Evolutionary conservation across 2,888 invertebrate genomes (phyloP), one percentile per base, ranked within the genome.

Genomic region (Tenthredo distinguenda): DNA sequence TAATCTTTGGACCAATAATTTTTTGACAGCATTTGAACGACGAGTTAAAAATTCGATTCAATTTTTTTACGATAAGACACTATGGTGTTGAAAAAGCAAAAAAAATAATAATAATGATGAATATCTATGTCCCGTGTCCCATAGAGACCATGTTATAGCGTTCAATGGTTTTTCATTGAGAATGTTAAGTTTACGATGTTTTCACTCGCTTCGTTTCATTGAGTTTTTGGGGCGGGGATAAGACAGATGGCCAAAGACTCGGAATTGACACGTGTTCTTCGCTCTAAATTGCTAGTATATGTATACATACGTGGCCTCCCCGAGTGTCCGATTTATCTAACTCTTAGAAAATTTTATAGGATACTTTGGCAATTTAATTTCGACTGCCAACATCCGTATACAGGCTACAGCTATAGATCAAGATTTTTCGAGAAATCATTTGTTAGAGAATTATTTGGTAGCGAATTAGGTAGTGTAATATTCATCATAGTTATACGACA

Each of bases 211-310:
- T 85, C 50, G 72, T 71, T 85, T 85, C 85, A 85, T 81, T 82
- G 85, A 85, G 85, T 71, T 85, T 85, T 85, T 85, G 47, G 79
- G 85, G 72, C 81, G 81, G 85, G 65, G 82, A 85, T 85, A 62
- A 68, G 82, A 85, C 85, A 85, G 85, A 85, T 85, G 85, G 71
- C 65, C 71, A 71, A 82, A 82, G 85, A 71, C 71, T 79, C 82
- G 79, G 81, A 82, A 50, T 62, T 81, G 85, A 85, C 85, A 85
- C 85, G 85, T 85, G 85, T 85, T 85, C 85, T 71, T 37, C 50
- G 83, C 71, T 85, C 81, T 72, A 65, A 79, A 85, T 81, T 79
- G 79, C 62, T 79, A 81, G 7, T 85, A 62, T n/a, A 3, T 47
- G 15, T 12, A 34, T 77, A 68, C 40, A 31, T 21, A 34, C n/a